Percentiles rank a stretch among this genome's conserved stretches.
These are phyloP conservation scores for Teinopalpus imperialis DNA, from an alignment of 2,888 invertebrate genomes.

Conservation along the genomic window DNA sequence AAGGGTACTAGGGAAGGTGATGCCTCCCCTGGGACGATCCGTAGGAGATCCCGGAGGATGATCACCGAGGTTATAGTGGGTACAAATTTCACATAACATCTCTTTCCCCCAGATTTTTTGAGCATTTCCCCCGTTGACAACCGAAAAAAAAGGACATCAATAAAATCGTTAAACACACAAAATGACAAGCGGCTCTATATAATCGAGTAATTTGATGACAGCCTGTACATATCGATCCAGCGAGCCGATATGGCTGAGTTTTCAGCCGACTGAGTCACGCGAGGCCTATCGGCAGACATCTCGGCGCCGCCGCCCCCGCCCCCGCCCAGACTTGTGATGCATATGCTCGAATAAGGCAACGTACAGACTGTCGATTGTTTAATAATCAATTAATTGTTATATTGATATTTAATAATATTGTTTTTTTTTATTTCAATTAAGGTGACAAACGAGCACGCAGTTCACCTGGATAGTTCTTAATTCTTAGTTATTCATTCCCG, in stretches of 20 bases:
- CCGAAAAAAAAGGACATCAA: background rate
- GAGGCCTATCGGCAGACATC: constrained; percentile 39
- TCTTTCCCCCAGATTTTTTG: too few relatives aligned
- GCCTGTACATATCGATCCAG: constrained; percentile 15
- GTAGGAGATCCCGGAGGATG: too few relatives aligned
- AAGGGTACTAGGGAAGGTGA: too few relatives aligned
- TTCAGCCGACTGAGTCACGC: constrained; percentile 31
- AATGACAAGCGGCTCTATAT: constrained; percentile 4
- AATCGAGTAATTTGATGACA: constrained; percentile 22
- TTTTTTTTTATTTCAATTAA: too few relatives aligned
- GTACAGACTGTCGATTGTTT: constrained; percentile 1
- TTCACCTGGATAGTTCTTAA: too few relatives aligned
- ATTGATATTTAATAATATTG: background rate
- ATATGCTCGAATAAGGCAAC: constrained; percentile 13
- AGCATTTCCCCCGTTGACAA: too few relatives aligned
- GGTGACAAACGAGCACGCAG: too few relatives aligned
- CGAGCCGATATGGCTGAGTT: constrained; percentile 5
- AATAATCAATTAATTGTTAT: background rate
- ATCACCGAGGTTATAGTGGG: too few relatives aligned
- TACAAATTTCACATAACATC: too few relatives aligned
- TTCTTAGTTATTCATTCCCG: too few relatives aligned
- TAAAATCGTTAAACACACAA: background rate
- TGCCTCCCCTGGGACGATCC: too few relatives aligned
- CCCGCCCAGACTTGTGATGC: constrained; percentile 4
- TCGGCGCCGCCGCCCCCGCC: constrained; percentile 31